phyloP scores from a whole-genome alignment of 2,797 vertebrate genomes.

The Lepilemur septentrionalis region DNA sequence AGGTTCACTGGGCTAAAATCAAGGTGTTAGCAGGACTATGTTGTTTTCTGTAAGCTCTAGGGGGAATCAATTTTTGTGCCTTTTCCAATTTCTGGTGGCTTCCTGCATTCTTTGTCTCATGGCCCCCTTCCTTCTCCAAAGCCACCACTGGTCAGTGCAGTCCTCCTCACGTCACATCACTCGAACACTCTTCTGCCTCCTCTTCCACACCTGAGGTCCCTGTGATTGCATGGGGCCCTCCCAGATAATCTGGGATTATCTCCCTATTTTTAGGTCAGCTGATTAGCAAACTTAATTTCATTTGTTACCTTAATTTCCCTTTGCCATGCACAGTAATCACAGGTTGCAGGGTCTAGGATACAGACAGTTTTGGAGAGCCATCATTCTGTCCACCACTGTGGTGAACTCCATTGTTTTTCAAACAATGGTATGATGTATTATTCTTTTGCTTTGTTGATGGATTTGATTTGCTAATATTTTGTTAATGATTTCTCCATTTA shows the following conservation, averaged over 20 bases:
- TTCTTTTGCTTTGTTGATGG: background rate
- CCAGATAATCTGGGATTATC: background rate
- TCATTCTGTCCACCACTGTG: background rate
- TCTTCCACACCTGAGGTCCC: background rate
- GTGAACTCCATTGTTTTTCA: background rate
- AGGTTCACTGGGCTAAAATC: background rate
- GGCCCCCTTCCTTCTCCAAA: background rate
- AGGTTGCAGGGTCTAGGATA: background rate
- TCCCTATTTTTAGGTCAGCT: background rate
- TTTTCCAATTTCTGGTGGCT: background rate
- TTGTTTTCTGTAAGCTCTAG: background rate
- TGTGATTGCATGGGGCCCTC: background rate
- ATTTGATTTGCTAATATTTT: background rate
- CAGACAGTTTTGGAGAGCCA: background rate
- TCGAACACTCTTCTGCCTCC: background rate
- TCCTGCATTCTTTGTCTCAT: no score
- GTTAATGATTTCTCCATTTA: background rate
- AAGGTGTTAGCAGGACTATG: background rate
- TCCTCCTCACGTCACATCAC: background rate
- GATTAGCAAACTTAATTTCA: background rate
- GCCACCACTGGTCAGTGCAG: background rate
- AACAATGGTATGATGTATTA: background rate
- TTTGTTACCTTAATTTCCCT: background rate
- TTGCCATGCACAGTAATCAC: background rate
- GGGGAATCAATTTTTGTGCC: background rate